Base-by-base conservation (phyloP, 2,888 invertebrate genomes). In the Chrysolina oricalcia region DNA sequence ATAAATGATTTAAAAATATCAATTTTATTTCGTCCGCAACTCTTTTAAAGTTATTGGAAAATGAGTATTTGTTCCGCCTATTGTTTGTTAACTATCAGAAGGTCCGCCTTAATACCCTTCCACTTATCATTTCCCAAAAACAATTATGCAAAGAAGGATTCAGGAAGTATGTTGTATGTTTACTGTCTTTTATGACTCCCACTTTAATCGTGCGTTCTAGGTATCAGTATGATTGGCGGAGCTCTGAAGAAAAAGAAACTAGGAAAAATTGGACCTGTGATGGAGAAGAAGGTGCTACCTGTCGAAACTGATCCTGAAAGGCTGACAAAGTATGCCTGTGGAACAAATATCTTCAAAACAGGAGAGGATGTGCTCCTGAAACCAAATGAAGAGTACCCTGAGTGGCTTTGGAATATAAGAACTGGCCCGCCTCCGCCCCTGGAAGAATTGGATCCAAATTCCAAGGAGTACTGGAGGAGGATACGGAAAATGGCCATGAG, bases 401-500 rank as follows among this genome's bases (percentile, higher is more conserved):
- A 94, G 1, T 98, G 98, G 98, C 89, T 98, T 75, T 98, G 97
- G 98, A 89, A 85, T 2, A 85, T 98, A 15, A 89, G 92, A 82
- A 91, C 92, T 17, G 94, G 93, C 3, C 88, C 90, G 6, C 90
- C 93, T 6, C 90, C 91, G 6, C 90, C 91, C 0, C 86, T 97
- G 0, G 92, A 94, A 73, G 94, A 95, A 83, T 85, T 97, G 75
- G 96, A 97, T 87, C 95, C 95, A 4, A 90, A 92, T 83, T 92
- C 93, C 11, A 94, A 94, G 87, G 90, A 92, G 83, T 98, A 98
- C 89, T 98, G 97, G 97, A 89, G 92, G 80, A 90, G 92, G 73
- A 90, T 96, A 43, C 90, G 95, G 74, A 92, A 91, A 83, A 89
- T 92, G 82, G 93, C 90, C 43, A 90, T 94, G 83, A 89, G 89